Evolutionary conservation across 2,113 vertebrate species (phyloP), one percentile per base, ranked within the genome.

Genomic region (Albula glossodonta): DNA sequence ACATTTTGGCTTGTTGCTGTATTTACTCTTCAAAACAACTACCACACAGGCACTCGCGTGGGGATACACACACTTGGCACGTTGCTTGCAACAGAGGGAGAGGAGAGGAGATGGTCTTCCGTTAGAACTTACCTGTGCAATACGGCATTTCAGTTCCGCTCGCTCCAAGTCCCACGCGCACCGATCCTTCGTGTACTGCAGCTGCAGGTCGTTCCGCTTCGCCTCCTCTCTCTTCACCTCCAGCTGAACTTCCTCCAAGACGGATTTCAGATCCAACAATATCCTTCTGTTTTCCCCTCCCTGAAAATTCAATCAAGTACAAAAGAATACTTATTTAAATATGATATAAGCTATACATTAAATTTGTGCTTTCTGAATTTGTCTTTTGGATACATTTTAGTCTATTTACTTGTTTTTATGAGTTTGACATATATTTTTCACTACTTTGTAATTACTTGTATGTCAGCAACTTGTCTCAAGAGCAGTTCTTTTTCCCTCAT

Each of bases 111-210:
- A 19, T 2, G 3, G 8, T 0, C 17, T 13, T 12, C 31, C 49
- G n/a, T 81, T 41, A 19, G n/a, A 52, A 22, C 7, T 5, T 91
- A 96, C 95, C 95, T 96, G 94, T 13, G 89, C 91, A 89, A 96
- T 89, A 82, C 93, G 89, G 87, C 92, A 92, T 82, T 95, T 93
- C 78, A 96, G 92, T 78, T 96, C 92, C 56, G 93, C 90, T 90
- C 91, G 93, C 91, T 96, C 95, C 89, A 93, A 87, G 41, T 96
- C 93, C 95, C 95, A 95, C 22, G 93, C 92, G 87, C 91, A 91
- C 83, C 91, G 93, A 90, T 94, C 93, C 91, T 90, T 92, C 50
- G 92, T 95, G 90, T 94, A 96, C 89, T 93, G 95, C 92, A 95
- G 91, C 87, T 92, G 93, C 11, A 96, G 93, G 19, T 92, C 93